Evolutionary conservation across 2,797 vertebrate genomes (phyloP).

Genomic region (Siniperca undulata): DNA sequence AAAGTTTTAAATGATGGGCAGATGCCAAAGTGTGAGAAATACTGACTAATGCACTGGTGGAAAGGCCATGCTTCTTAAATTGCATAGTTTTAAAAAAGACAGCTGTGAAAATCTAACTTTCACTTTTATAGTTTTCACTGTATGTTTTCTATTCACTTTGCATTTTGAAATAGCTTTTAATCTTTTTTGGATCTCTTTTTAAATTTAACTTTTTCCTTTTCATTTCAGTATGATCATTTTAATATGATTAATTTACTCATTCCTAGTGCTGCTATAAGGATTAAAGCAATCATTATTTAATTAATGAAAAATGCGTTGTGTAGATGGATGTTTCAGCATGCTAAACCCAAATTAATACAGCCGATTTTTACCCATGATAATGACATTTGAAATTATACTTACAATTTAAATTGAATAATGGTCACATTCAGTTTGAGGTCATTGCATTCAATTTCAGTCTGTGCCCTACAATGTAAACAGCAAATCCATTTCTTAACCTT

Average conservation of each 20-base stretch:
- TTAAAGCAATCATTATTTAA: constrained; percentile 13
- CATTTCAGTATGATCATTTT: background rate
- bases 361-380: background rate
- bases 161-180: background rate
- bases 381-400: constrained; percentile 6
- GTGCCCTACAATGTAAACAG: background rate
- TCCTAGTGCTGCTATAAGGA: background rate
- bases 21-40: background rate
- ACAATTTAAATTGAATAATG: constrained; percentile 6
- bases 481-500: background rate
- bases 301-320: background rate
- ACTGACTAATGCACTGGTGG: background rate
- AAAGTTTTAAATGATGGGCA: background rate
- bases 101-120: background rate
- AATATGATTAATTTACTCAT: background rate
- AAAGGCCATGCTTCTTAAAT: background rate
- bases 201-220: background rate
- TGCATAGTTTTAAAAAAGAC: background rate
- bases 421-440: background rate
- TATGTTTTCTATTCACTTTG: background rate
- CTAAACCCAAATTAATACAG: constrained; percentile 1
- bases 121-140: background rate
- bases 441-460: background rate
- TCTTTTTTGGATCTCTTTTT: background rate
- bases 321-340: constrained; percentile 4